phyloP scores from a whole-genome alignment of 1,140 invertebrate species.

The Cylas formicarius region DNA sequence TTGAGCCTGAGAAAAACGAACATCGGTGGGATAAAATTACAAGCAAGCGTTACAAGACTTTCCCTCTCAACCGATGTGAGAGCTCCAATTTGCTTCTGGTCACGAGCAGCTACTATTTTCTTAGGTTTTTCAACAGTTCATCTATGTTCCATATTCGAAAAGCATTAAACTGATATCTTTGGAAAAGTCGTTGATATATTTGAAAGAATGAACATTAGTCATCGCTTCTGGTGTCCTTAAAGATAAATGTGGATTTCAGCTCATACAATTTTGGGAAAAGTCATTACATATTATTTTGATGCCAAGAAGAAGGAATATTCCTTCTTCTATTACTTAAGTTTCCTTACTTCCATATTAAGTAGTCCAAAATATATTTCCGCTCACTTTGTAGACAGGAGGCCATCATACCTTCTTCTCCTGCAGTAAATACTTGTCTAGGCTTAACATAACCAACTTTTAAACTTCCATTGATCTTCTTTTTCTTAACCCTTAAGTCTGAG shows the following conservation, averaged over 20 bases:
- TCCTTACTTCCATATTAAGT: too few relatives aligned
- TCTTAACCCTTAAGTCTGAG: too few relatives aligned
- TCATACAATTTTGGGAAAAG: slow-evolving; percentile 28
- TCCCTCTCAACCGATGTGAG: slow-evolving; percentile 33
- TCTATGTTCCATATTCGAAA: slow-evolving; percentile 15
- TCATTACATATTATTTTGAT: slow-evolving; percentile 22
- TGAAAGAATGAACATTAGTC: slow-evolving; percentile 14
- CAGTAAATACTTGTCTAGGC: slow-evolving; percentile 13
- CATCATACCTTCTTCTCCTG: slow-evolving; percentile 13
- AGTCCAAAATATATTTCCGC: too few relatives aligned
- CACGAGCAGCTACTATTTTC: slow-evolving; percentile 30
- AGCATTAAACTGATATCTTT: slow-evolving; percentile 9
- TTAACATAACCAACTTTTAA: too few relatives aligned
- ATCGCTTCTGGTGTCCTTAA: slow-evolving; percentile 28
- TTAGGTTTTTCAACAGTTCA: slow-evolving; percentile 24
- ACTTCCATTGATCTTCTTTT: too few relatives aligned
- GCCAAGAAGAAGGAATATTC: slow-evolving; percentile 25
- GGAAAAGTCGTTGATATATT: slow-evolving; percentile 14
- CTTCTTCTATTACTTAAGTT: slow-evolving; percentile 16
- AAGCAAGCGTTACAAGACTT: slow-evolving; percentile 21
- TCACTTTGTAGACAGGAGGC: too few relatives aligned
- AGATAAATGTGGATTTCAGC: slow-evolving; percentile 25
- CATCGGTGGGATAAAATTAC: slow-evolving; percentile 32
- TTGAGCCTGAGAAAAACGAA: slow-evolving; percentile 32
- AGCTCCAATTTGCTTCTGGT: slow-evolving; percentile 33